These are phyloP conservation scores for Acarapis woodi DNA, from an alignment of 1,140 invertebrate species.

Conservation along the genomic window DNA sequence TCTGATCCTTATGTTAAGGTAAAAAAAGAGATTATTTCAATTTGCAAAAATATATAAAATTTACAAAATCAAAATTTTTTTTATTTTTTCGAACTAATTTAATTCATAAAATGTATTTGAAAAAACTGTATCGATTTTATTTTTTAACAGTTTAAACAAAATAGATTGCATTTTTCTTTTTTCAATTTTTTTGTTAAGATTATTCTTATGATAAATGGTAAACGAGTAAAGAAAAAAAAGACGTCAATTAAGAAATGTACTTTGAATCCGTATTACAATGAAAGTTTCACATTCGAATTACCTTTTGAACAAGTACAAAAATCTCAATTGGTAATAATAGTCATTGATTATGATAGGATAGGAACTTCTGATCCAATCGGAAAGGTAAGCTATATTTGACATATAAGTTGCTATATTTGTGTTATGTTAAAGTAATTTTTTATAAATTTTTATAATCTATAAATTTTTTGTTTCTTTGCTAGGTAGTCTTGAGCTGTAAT, in stretches of 20 bases:
- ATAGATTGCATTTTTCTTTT: too few species aligned
- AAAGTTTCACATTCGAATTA: slow-evolving; percentile 99
- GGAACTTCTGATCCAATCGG: slow-evolving; percentile 98
- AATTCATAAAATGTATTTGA: too few species aligned
- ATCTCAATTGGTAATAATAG: slow-evolving; percentile 90
- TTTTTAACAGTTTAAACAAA: too few species aligned
- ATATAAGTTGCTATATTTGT: not conserved
- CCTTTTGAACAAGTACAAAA: slow-evolving; percentile 99
- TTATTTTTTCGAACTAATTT: too few species aligned
- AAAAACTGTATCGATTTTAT: too few species aligned
- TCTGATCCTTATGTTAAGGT: slow-evolving; percentile 98
- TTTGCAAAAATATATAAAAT: too few species aligned
- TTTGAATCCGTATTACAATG: slow-evolving; percentile 99
- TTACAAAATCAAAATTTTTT: too few species aligned
- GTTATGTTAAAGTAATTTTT: not conserved
- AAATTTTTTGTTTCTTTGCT: not conserved
- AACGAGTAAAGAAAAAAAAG: slow-evolving; percentile 99
- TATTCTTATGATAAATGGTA: slow-evolving; percentile 18
- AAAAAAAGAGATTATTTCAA: slow-evolving; percentile 90
- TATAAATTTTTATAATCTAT: not conserved
- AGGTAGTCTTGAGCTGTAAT: slow-evolving; percentile 84
- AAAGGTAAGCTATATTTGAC: slow-evolving; percentile 15
- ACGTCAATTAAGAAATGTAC: slow-evolving; percentile 99
- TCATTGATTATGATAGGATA: slow-evolving; percentile 98
- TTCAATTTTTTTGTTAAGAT: too few species aligned